Evolutionary conservation across 2,113 vertebrate species (phyloP), one percentile per base, ranked within the genome.

Genomic region (Caloenas nicobarica): DNA sequence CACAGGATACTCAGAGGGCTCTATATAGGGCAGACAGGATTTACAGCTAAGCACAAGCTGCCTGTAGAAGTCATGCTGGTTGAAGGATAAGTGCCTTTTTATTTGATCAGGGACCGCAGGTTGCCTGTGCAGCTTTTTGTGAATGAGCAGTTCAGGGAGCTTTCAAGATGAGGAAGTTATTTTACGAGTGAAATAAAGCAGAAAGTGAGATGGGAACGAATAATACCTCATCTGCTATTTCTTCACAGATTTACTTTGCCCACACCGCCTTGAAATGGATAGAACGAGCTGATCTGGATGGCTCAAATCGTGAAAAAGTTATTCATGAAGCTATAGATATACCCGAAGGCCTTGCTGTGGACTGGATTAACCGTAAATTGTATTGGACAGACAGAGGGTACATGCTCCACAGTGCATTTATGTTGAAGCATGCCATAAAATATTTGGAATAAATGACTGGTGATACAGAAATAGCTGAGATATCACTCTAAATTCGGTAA

Each of bases 351-450:
- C 97, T 99, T 71, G 97, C 99, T 7, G 88, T 99, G 38, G 99
- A 99, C 97, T 99, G 99, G 98, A 95, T 99, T 88, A 97, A 98
- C 92, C 98, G 98, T 40, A 98, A 97, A 96, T 92, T 99, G 76
- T 99, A 99, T 86, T 99, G 99, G 99, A 99, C 99, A 38, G 99
- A 99, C 93, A 97, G 92, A 96, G 97, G 98, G 99, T 99, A 98
- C 38, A 94, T 86, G 88, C 73, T 84, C 70, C 40, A 50, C 66
- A 33, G 72, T 79, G 66, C 86, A 87, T 71, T 91, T 82, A 64
- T 92, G 89, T 71, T 58, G 54, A 87, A 94, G 88, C 83, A 81
- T 80, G 86, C 69, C 70, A 26, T 51, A 65, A 93, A 69, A 73
- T 89, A 34, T 94, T 80, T 81, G 40, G 69, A 89, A 94, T 90